Base-by-base conservation (phyloP, 2,797 vertebrate genomes). In the Artibeus lituratus region DNA sequence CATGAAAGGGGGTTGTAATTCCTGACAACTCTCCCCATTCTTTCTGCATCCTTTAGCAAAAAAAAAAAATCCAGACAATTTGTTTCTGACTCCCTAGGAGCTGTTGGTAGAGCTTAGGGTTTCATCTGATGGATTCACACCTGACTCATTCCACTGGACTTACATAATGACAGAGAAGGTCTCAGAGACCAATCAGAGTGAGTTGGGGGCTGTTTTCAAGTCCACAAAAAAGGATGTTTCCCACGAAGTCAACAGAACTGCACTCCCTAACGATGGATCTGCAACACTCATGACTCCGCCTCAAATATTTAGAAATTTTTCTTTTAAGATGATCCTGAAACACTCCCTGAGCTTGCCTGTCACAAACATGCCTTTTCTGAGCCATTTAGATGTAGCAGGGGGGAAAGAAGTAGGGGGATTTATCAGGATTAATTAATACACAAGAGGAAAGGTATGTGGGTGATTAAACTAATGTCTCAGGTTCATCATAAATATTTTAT, bases 381-480 rank as follows among this genome's bases (percentile, higher is more conserved):
- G 90, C 24, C 77, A 73, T 77, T 96, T 85, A 65, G 44, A 85
- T 95, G 76, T 44, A 91, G 81, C 67, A 76, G 8, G 29, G 73
- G 19, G 44, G 16, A 86, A 78, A n/a, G 55, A 76, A 76, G 57
- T 70, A 76, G 32, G 67, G 57, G 93, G 80, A 65, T 97, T 98
- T 97, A 97, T 98, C 97, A 97, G 72, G 90, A 97, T 97, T 98
- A 98, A 98, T 98, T 98, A 98, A 94, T 89, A 97, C 94, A 95
- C 96, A 88, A 91, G 94, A 97, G 96, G 76, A 97, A 98, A 91
- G 87, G 97, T 94, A 97, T 91, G 82, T 18, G 39, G 93, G 88
- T 97, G 97, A 98, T 97, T 97, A 83, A 94, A 96, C 96, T 97
- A 78, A 95, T 82, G 87, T 96, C 94, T 94, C 82, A 97, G 92